These are phyloP conservation scores for Hirundichthys speculiger DNA, from an alignment of 2,113 vertebrate genomes.

Conservation along the genomic window DNA sequence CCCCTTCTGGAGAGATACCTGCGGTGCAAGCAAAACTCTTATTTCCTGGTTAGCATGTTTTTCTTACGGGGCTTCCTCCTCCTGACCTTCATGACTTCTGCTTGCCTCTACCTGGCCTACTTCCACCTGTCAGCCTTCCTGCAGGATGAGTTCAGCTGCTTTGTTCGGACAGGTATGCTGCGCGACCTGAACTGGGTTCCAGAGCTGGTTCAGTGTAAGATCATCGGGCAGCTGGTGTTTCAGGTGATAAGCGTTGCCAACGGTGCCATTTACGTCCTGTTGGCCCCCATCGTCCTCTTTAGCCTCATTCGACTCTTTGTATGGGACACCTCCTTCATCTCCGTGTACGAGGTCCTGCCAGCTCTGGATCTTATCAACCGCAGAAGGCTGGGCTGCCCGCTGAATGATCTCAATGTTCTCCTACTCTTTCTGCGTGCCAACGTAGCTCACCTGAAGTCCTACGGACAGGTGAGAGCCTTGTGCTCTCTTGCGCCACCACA, in stretches of 20 bases:
- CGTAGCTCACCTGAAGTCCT: constrained; percentile 88
- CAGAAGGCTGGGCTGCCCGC: constrained; percentile 89
- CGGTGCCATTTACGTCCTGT: constrained; percentile 84
- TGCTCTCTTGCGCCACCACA: constrained; percentile 85
- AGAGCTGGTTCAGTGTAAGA: constrained; percentile 87
- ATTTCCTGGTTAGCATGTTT: constrained; percentile 88
- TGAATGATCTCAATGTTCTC: constrained; percentile 94
- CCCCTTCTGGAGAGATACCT: constrained; percentile 94
- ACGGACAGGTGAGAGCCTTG: constrained; percentile 87
- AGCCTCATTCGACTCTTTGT: constrained; percentile 89
- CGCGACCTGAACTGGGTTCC: constrained; percentile 81
- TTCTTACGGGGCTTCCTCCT: constrained; percentile 90
- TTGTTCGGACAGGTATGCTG: constrained; percentile 86
- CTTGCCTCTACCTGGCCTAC: constrained; percentile 92
- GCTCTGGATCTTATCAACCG: constrained; percentile 89
- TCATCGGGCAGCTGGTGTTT: constrained; percentile 89
- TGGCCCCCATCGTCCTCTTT: constrained; percentile 88
- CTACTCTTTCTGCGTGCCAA: constrained; percentile 93
- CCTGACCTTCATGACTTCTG: constrained; percentile 85
- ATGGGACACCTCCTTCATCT: constrained; percentile 93
- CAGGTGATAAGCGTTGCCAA: constrained; percentile 89
- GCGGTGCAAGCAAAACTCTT: constrained; percentile 89
- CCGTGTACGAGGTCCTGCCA: constrained; percentile 93
- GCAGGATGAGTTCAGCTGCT: constrained; percentile 95
- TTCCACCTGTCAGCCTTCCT: constrained; percentile 91